Conservation (phyloP, 2,113 vertebrate species). For the Silurus asotus region DNA sequence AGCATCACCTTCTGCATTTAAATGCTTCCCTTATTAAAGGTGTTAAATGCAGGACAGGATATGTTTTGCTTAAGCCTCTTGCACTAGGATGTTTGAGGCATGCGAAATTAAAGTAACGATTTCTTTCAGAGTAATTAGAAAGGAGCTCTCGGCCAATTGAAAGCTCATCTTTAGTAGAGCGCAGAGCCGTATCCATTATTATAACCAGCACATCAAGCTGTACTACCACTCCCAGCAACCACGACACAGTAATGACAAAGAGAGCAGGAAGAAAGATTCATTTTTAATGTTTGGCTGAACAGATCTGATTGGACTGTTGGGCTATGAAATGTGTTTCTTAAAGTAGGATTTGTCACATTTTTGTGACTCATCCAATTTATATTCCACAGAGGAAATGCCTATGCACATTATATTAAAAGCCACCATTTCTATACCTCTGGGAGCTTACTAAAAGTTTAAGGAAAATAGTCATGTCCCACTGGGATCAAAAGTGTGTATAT, state of each 20-base stretch:
- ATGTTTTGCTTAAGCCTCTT: constrained; percentile 8
- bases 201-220: constrained; percentile 3
- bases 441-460: neutral
- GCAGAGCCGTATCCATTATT: constrained; percentile 13
- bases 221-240: neutral
- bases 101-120: constrained; percentile 34
- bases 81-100: neutral
- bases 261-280: constrained; percentile 4
- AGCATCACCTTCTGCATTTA: neutral
- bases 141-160: constrained; percentile 29
- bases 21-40: constrained; percentile 20
- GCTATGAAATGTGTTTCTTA: constrained; percentile 10
- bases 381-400: neutral
- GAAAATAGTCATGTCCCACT: neutral
- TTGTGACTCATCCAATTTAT: constrained; percentile 8
- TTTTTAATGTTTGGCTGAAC: neutral
- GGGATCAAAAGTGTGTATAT: neutral
- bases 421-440: neutral
- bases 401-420: neutral
- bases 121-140: constrained; percentile 32
- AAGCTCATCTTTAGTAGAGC: constrained; percentile 13
- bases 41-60: constrained; percentile 10
- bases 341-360: constrained; percentile 18
- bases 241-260: neutral
- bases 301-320: neutral